Evolutionary conservation across 2,113 vertebrate genomes (phyloP), one percentile per base, ranked within the genome.

Genomic region (Morphnarchus princeps): DNA sequence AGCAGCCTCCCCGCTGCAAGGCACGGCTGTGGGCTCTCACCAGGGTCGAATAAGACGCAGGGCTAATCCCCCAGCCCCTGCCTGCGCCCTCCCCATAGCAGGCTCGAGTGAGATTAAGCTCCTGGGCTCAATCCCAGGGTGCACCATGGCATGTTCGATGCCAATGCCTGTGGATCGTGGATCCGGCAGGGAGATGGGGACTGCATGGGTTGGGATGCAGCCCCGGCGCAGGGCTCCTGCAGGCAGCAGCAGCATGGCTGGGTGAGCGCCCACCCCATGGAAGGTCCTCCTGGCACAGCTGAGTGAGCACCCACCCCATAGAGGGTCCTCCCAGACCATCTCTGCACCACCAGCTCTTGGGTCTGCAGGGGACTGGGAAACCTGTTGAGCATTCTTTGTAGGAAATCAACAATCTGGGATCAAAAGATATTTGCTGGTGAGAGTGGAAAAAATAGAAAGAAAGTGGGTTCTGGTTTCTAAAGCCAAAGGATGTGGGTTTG

Each of bases 111-210:
- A 49, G 38, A 31, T n/a, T 22, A 31, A 59, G 58, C 40, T 54
- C 18, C 25, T 24, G 45, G 45, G 57, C 63, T 78, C 11, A 5
- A 7, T 34, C n/a, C 42, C 17, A 24, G 71, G 52, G 54, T 5
- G 13, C 70, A 47, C 15, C 8, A 1, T 1, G 5, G 67, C 67
- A 50, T 1, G 3, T 29, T 32, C 2, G 1, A 42, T 82, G 40
- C 43, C 7, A 4, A 22, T 70, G 42, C 7, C 28, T 17, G 52
- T 17, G 52, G 52, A 54, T 32, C 19, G 2, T 1, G 14, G 65
- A 25, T 14, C 15, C 4, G 3, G 32, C 66, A 20, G 42, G 66
- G 71, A 54, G 38, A 29, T 6, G n/a, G 26, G 45, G 28, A 36
- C 28, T 9, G 10, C 7, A 8, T 0, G 2, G 28, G 8, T 4